Evolutionary conservation across 2,888 invertebrate species (phyloP).

Genomic region (Phyllotreta striolata): DNA sequence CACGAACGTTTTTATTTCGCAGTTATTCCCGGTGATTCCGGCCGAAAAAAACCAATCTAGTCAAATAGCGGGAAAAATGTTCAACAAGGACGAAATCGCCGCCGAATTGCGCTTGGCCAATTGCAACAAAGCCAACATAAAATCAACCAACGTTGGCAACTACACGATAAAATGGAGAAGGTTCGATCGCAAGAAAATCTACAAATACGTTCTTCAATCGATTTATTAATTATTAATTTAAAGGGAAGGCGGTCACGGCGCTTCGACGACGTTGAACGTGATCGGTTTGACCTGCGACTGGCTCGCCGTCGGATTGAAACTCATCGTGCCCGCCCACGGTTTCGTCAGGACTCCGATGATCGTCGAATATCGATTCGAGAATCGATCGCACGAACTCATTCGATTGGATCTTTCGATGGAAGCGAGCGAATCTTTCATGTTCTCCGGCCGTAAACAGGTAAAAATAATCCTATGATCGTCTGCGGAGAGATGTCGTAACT

Average conservation of each 20-base stretch:
- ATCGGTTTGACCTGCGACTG: conserved; percentile 66
- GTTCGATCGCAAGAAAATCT: conserved; percentile 51
- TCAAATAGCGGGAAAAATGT: conserved; percentile 58
- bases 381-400: conserved; percentile 75
- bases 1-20: conserved; percentile 23
- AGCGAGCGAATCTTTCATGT: conserved; percentile 91
- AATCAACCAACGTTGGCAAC: conserved; percentile 63
- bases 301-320: conserved; percentile 68
- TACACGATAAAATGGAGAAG: conserved; percentile 67
- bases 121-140: conserved; percentile 57
- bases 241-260: conserved; percentile 51
- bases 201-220: not conserved
- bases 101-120: conserved; percentile 65
- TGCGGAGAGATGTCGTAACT: no score
- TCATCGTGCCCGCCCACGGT: conserved; percentile 76
- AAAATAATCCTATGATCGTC: no score
- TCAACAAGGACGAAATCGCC: conserved; percentile 63
- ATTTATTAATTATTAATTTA: conserved; percentile 18
- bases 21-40: conserved; percentile 51
- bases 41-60: conserved; percentile 50
- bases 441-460: conserved; percentile 92
- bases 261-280: conserved; percentile 52
- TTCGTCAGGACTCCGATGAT: conserved; percentile 76
- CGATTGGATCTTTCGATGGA: conserved; percentile 80
- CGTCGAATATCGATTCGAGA: conserved; percentile 75